Base-by-base conservation (phyloP, 2,797 vertebrate genomes). In the Ambastaia sidthimunki region DNA sequence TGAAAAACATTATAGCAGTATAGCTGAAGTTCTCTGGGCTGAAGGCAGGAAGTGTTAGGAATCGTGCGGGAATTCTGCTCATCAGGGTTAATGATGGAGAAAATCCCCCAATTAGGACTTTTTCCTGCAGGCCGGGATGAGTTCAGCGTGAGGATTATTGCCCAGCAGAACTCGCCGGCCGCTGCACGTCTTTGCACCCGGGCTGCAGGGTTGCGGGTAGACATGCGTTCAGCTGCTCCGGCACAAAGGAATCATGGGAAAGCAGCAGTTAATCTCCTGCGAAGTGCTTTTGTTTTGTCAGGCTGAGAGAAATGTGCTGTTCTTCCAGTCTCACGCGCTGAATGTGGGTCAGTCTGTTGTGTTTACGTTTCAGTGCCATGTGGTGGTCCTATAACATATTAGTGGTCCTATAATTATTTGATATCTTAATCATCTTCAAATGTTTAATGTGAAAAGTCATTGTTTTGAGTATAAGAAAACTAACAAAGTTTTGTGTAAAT, bases 51-150 rank as follows among this genome's bases (percentile, higher is more conserved):
- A 78, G 76, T 72, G 80, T 80, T 80, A 75, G 73, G 60, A 67
- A 71, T 80, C 81, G 66, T 34, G 15, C 34, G 50, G 89, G 83
- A 77, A 88, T 88, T 87, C 86, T 90, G 91, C 92, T 93, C 92
- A 90, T 93, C 90, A 82, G 87, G 90, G 85, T 88, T 93, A 94
- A 94, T 94, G 92, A 94, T 92, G 92, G 88, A 90, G 92, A 94
- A 95, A 95, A 95, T 94, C 93, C 93, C 90, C 93, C 93, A 95
- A 94, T 94, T 95, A 95, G 91, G 92, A 91, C 90, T 82, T 93
- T 94, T 93, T 92, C 92, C 91, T 91, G 90, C 90, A 89, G 91
- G 90, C 87, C 90, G 92, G 91, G 92, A 93, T 93, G 91, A 93
- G 93, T 94, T 94, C 93, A 93, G 89, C 82, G 88, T 21, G 16